Conservation (phyloP, 2,113 vertebrate genomes). For the Dromiciops gliroides region DNA sequence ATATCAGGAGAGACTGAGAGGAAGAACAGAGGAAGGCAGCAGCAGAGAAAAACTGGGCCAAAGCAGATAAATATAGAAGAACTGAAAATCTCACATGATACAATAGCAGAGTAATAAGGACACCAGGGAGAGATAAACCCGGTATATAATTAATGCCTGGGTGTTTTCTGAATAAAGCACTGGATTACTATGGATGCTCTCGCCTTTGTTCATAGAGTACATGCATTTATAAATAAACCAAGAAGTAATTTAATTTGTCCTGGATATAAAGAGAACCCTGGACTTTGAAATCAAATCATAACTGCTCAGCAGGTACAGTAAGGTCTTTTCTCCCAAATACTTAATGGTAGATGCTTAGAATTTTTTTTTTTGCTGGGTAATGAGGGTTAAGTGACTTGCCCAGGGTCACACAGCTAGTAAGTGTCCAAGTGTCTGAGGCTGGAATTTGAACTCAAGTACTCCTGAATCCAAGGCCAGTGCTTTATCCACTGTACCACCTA, state of each 20-base stretch:
- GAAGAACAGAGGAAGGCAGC: background rate
- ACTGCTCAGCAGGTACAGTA: background rate
- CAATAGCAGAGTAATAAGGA: background rate
- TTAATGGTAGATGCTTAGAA: slow-evolving; percentile 17
- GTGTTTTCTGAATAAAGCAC: background rate
- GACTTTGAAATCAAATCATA: slow-evolving; percentile 18
- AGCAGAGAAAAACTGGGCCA: slow-evolving; percentile 8
- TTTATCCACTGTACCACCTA: too few relatives aligned
- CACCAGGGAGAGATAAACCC: background rate
- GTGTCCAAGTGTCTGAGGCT: too few relatives aligned
- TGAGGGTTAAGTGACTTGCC: too few relatives aligned
- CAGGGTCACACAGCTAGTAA: too few relatives aligned
- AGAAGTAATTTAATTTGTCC: background rate
- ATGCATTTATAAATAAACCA: slow-evolving; percentile 14
- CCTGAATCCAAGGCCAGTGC: too few relatives aligned
- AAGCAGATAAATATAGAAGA: background rate
- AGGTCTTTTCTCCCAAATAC: background rate
- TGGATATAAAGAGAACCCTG: background rate
- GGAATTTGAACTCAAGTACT: too few relatives aligned
- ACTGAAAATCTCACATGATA: background rate
- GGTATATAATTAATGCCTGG: background rate
- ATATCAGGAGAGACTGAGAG: slow-evolving; percentile 10
- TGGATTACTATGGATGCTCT: background rate
- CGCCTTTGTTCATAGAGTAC: background rate
- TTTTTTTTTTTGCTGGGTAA: too few relatives aligned